phyloP scores from a whole-genome alignment of 2,113 vertebrate species.

The Fregata magnificens region DNA sequence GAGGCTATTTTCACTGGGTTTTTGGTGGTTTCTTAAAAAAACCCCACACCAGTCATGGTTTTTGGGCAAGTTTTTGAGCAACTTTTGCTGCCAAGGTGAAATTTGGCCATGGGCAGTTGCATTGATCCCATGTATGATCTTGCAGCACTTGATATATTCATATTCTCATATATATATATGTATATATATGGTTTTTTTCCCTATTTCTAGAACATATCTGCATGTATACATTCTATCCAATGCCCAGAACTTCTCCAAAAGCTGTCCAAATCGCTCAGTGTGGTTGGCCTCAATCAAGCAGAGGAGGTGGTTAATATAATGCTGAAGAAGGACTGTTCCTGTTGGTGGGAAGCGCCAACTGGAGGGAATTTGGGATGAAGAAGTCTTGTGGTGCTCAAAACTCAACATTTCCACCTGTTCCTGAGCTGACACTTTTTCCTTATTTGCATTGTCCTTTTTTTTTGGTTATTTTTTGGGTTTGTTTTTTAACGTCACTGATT shows the following conservation, averaged over 20 bases:
- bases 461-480: background rate
- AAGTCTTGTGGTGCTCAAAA: background rate
- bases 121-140: background rate
- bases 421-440: background rate
- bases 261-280: background rate
- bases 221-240: background rate
- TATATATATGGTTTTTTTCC: background rate
- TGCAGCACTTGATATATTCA: background rate
- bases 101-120: background rate
- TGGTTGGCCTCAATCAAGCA: background rate
- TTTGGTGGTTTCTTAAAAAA: background rate
- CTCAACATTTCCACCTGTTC: background rate
- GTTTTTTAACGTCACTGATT: background rate
- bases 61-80: background rate
- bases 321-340: background rate
- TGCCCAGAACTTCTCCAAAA: background rate
- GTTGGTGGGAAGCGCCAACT: fast-evolving
- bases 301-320: background rate
- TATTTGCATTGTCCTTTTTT: background rate
- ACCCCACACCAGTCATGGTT: fast-evolving
- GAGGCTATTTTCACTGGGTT: background rate
- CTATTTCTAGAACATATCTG: background rate
- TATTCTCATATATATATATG: background rate
- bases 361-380: background rate
- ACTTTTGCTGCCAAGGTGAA: background rate